A percentile compares a stretch with the other conserved stretches of the same genome.
These are phyloP conservation scores for Ischnus inquisitorius DNA, from an alignment of 2,888 invertebrate species.

Conservation along the genomic window DNA sequence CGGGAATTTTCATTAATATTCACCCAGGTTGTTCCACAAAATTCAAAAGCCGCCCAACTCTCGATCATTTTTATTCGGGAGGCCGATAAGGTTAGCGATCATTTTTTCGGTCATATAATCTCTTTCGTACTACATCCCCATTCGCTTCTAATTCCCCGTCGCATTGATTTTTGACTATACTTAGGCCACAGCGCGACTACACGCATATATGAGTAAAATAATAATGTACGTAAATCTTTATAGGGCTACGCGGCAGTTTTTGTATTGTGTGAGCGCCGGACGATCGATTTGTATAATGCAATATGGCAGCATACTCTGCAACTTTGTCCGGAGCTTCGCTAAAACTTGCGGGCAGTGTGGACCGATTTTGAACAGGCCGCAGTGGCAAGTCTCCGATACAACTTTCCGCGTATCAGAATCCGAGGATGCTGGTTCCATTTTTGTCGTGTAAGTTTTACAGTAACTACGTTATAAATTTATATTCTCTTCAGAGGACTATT, in stretches of 20 bases:
- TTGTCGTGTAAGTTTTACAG: neutral
- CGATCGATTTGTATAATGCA: no score
- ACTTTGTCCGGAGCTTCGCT: neutral
- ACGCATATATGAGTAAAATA: no score
- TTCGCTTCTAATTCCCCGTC: neutral
- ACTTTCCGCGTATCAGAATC: neutral
- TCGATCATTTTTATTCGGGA: neutral
- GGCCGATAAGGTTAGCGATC: neutral
- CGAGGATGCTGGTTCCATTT: neutral
- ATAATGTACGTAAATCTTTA: neutral
- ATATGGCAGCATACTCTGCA: no score
- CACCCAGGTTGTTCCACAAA: neutral
- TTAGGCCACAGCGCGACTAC: no score
- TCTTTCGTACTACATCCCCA: no score
- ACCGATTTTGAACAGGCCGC: neutral
- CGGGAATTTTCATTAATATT: neutral
- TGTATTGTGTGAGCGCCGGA: neutral
- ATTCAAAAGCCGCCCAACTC: neutral
- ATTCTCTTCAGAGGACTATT: no score
- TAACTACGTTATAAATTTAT: no score
- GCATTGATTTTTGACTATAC: neutral
- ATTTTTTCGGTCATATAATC: neutral
- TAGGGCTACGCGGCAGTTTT: neutral
- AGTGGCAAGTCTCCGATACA: neutral
- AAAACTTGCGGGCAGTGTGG: no score